Conservation (phyloP, 1,140 invertebrate species). For the Eumeta japonica region DNA sequence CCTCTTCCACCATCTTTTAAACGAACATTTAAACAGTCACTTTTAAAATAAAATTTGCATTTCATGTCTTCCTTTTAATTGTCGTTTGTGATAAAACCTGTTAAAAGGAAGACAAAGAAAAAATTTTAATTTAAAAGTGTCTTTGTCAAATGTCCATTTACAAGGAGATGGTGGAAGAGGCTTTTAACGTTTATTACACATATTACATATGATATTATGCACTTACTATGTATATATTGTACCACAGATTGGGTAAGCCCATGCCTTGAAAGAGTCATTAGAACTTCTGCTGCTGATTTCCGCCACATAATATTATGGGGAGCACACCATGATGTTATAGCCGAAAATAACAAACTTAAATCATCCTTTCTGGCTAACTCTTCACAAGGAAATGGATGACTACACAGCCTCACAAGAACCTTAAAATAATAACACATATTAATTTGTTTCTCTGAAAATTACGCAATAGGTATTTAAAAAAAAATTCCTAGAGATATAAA, state of each 20-base stretch:
- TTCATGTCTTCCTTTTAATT: too few species aligned
- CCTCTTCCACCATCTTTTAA: too few species aligned
- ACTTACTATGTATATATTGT: slow-evolving; percentile 94
- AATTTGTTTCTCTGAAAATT: slow-evolving; percentile 3
- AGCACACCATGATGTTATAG: slow-evolving; percentile 93
- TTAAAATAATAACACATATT: slow-evolving; percentile 36
- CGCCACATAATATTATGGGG: slow-evolving; percentile 93
- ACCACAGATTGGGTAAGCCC: slow-evolving; percentile 90
- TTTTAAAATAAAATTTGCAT: too few species aligned
- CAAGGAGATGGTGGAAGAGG: too few species aligned
- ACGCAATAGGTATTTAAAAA: slow-evolving; percentile 2
- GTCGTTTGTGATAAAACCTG: too few species aligned
- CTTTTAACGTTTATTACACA: too few species aligned
- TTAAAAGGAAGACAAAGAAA: too few species aligned
- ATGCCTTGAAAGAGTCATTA: slow-evolving; percentile 93
- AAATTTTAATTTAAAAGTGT: too few species aligned
- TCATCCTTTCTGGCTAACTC: slow-evolving; percentile 96
- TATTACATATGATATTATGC: not conserved
- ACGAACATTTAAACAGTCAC: too few species aligned
- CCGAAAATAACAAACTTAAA: slow-evolving; percentile 91
- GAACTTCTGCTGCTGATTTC: slow-evolving; percentile 93
- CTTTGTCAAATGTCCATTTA: too few species aligned
- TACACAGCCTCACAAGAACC: slow-evolving; percentile 91
- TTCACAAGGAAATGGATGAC: slow-evolving; percentile 88
- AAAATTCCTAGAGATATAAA: not conserved